Percentiles rank a stretch among this genome's conserved stretches.
phyloP scores from a whole-genome alignment of 64 coral and sea anemone species.

The Pachyseris speciosa region DNA sequence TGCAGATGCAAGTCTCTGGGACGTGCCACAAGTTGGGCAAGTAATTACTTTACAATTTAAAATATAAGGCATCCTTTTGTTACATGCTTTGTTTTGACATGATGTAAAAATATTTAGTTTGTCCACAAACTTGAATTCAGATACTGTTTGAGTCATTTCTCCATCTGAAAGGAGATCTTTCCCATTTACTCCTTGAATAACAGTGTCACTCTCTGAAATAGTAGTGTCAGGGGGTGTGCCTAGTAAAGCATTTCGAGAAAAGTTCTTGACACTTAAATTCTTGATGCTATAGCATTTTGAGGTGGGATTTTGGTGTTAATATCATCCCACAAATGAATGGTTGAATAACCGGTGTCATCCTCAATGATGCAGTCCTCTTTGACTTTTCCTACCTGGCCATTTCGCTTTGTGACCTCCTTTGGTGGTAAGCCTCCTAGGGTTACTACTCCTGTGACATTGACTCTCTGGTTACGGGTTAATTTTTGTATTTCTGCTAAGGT shows the following conservation, averaged over 20 bases:
- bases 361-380: constrained; percentile 79
- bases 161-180: constrained; percentile 32
- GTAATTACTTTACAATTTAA: constrained; percentile 20
- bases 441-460: constrained; percentile 68
- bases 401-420: constrained; percentile 65
- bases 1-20: constrained; percentile 40
- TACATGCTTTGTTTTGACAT: constrained; percentile 50
- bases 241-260: constrained; percentile 57
- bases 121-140: constrained; percentile 62
- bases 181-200: constrained; percentile 43
- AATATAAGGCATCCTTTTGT: constrained; percentile 39
- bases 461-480: constrained; percentile 59
- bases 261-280: constrained; percentile 73
- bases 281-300: constrained; percentile 52
- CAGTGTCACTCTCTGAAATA: constrained; percentile 53
- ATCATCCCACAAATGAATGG: constrained; percentile 70
- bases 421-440: constrained; percentile 40
- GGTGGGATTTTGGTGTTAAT: constrained; percentile 13
- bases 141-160: constrained; percentile 38
- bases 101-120: constrained; percentile 36
- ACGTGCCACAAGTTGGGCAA: constrained; percentile 46
- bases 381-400: constrained; percentile 34
- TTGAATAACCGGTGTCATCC: constrained; percentile 57
- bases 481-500: constrained; percentile 38
- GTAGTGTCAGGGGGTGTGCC: constrained; percentile 57